Percentiles rank a stretch among this genome's conserved stretches.
phyloP scores from a whole-genome alignment of 53 echinoderm and acorn worm species.

The Luidia sarsii region DNA sequence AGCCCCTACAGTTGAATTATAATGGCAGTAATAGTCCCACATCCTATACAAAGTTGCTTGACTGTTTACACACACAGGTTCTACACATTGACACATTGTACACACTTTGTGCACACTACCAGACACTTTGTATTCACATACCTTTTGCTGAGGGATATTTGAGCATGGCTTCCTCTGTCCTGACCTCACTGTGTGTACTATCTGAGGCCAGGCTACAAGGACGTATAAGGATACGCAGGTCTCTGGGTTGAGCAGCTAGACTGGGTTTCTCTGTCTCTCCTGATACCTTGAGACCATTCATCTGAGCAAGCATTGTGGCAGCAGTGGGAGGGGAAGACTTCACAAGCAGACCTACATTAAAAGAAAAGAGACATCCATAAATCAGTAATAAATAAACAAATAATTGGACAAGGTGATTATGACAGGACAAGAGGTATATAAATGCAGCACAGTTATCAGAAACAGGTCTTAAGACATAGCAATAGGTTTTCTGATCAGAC shows the following conservation, averaged over 20 bases:
- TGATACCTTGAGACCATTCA: conserved; percentile 52
- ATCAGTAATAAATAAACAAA: not conserved
- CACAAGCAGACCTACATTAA: conserved; percentile 23
- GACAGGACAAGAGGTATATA: not conserved
- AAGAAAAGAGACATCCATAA: not conserved
- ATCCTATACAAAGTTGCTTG: no score
- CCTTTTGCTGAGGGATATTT: conserved; percentile 87
- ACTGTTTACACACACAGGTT: no score
- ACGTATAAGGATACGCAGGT: conserved; percentile 37
- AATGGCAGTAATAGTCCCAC: no score
- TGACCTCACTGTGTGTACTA: conserved; percentile 72
- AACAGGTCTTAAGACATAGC: not conserved
- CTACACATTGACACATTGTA: no score
- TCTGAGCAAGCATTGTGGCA: conserved; percentile 47
- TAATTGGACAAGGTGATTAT: not conserved
- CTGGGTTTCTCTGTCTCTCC: not conserved
- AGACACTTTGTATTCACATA: no score
- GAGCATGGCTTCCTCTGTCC: conserved; percentile 86
- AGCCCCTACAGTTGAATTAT: no score
- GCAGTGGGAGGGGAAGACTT: conserved; percentile 50
- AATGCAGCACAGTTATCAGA: no score
- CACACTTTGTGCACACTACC: no score
- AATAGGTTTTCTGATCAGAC: no score
- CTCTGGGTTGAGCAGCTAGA: not conserved
- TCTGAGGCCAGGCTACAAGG: conserved; percentile 85